Evolutionary conservation across 1,140 invertebrate genomes (phyloP).

Genomic region (Diorhabda elongata): DNA sequence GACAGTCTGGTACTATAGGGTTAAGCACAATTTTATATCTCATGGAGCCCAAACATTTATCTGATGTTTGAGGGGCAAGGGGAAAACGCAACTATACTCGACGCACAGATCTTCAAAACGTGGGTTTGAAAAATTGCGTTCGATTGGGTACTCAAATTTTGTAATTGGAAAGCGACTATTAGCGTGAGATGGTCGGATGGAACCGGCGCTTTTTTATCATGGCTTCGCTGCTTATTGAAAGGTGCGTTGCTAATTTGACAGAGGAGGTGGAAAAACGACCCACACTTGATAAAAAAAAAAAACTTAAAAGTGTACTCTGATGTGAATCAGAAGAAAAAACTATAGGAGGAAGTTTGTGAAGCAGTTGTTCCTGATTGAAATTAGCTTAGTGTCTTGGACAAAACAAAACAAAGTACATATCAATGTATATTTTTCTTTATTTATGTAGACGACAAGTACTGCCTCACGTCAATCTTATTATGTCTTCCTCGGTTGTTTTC

Average conservation of each 20-base stretch:
- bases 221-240: too few relatives aligned
- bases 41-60: too few relatives aligned
- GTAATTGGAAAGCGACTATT: too few relatives aligned
- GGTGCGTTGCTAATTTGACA: not conserved
- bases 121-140: too few relatives aligned
- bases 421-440: constrained; percentile 7
- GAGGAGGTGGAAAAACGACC: constrained; percentile 15
- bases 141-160: too few relatives aligned
- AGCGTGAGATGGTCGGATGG: too few relatives aligned
- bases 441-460: constrained; percentile 27
- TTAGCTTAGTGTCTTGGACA: constrained; percentile 25
- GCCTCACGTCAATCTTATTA: constrained; percentile 32
- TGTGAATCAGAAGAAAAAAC: constrained; percentile 30
- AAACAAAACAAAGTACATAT: constrained; percentile 24
- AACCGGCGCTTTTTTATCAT: too few relatives aligned
- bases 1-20: too few relatives aligned
- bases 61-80: too few relatives aligned
- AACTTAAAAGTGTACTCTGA: constrained; percentile 32
- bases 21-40: too few relatives aligned
- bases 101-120: too few relatives aligned
- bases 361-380: constrained; percentile 27
- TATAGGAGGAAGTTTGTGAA: constrained; percentile 32
- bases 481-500: constrained; percentile 29
- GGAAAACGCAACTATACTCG: too few relatives aligned
- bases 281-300: constrained; percentile 26